These are phyloP conservation scores for Lamellibrachia columna DNA, from an alignment of 2,888 invertebrate species.

Conservation along the genomic window DNA sequence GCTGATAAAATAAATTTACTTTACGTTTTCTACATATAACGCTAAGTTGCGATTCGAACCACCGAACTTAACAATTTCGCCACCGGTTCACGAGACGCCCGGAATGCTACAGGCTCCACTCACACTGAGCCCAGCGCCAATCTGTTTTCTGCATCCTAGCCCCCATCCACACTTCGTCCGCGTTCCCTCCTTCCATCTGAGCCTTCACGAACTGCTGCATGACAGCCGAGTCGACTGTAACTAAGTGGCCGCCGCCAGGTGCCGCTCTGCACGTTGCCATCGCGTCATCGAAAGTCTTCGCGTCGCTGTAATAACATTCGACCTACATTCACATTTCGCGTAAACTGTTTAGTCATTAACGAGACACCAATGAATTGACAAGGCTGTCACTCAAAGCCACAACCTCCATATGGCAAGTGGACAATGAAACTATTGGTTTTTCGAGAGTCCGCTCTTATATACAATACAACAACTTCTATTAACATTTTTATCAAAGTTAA, in stretches of 20 bases:
- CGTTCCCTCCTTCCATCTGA: background rate
- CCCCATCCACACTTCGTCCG: background rate
- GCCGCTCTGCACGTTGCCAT: background rate
- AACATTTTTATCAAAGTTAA: too few relatives aligned
- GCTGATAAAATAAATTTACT: too few relatives aligned
- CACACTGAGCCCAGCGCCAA: background rate
- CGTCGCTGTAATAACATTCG: background rate
- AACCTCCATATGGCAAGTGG: background rate
- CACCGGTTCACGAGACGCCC: too few relatives aligned
- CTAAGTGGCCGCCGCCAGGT: background rate
- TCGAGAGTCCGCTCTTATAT: too few relatives aligned
- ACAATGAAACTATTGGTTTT: background rate
- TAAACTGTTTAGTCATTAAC: background rate
- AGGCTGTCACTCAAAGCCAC: background rate
- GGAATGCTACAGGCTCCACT: background rate
- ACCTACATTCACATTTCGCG: background rate
- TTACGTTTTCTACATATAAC: too few relatives aligned
- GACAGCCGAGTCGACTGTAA: background rate
- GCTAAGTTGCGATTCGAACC: too few relatives aligned
- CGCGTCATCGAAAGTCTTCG: background rate
- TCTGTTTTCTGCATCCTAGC: background rate
- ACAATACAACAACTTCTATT: too few relatives aligned
- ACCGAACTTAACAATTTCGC: too few relatives aligned
- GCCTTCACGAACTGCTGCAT: background rate
- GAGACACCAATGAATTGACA: background rate